Conservation (phyloP, 2,888 invertebrate genomes). For the Ectemnius continuus region DNA sequence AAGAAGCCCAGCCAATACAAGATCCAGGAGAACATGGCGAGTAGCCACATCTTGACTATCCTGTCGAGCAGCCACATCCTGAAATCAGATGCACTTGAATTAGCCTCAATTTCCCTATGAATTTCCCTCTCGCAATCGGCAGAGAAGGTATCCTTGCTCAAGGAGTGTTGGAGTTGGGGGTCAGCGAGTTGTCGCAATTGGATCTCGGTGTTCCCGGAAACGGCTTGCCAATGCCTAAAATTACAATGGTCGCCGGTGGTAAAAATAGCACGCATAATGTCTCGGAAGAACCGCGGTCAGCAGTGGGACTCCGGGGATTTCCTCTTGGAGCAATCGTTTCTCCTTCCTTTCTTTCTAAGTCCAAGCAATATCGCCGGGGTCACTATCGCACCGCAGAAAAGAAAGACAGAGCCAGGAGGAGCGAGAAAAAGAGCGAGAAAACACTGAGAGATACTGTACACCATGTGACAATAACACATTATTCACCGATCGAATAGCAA, state of each 20-base stretch:
- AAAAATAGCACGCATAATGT: conserved; percentile 15
- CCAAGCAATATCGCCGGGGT: too few species aligned
- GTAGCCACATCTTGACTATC: conserved; percentile 54
- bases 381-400: too few species aligned
- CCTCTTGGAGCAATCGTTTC: conserved; percentile 1
- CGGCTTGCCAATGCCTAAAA: conserved; percentile 1
- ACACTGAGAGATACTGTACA: conserved; percentile 1
- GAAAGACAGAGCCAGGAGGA: background rate
- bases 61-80: conserved; percentile 73
- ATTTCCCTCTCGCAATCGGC: too few species aligned
- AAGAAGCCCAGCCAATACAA: background rate
- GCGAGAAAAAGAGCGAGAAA: background rate
- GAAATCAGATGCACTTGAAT: conserved; percentile 51
- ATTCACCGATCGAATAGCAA: too few species aligned
- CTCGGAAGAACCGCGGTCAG: background rate
- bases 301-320: conserved; percentile 2
- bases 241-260: background rate
- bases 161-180: background rate
- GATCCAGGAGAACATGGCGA: conserved; percentile 50
- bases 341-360: conserved; percentile 4
- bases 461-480: too few species aligned
- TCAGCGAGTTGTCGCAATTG: background rate
- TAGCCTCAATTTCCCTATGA: background rate
- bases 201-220: background rate
- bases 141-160: too few species aligned